Evolutionary conservation across 2,888 invertebrate species (phyloP), one percentile per base, ranked within the genome.

Genomic region (Netelia virgata): DNA sequence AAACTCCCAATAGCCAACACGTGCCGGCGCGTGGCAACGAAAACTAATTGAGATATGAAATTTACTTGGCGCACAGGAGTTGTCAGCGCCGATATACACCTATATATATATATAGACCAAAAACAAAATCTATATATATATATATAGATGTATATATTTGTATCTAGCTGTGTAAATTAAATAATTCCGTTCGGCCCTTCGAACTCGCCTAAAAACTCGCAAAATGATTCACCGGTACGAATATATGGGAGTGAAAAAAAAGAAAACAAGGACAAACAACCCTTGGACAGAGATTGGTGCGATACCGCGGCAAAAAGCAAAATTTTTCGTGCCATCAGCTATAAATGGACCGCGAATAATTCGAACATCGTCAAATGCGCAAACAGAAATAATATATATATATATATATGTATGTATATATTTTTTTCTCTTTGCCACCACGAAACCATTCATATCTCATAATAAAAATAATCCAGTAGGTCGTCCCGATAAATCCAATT

Each of bases 21-120:
- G 93, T 91, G 93, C 73, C 93, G 90, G 84, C 93, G 87, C 93
- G 93, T 93, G 93, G 80, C 89, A 64, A 70, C 74, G 88, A 91
- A 91, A 93, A 93, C 92, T 93, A 93, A 93, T 93, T 93, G 93
- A 92, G 92, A 93, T 91, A 90, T 92, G 91, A 91, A 93, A 93
- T 93, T 93, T 92, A 92, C 91, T 92, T 92, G 91, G 89, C 88
- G 87, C 89, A 53, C 59, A 61, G 72, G 85, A 70, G 87, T 89
- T 91, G 91, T 91, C 91, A 90, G 88, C 70, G 82, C 23, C 90
- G 87, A 91, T 92, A 86, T 87, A 82, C 86, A 86, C 88, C 86
- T 83, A 64, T 81, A 64, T n/a, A 64, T 81, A 64, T n/a, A n/a
- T 53, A 6, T 5, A 55, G 11, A 36, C 43, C 53, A 57, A 53